Evolutionary conservation across 1,140 invertebrate genomes (phyloP).

Genomic region (Chionoecetes opilio): DNA sequence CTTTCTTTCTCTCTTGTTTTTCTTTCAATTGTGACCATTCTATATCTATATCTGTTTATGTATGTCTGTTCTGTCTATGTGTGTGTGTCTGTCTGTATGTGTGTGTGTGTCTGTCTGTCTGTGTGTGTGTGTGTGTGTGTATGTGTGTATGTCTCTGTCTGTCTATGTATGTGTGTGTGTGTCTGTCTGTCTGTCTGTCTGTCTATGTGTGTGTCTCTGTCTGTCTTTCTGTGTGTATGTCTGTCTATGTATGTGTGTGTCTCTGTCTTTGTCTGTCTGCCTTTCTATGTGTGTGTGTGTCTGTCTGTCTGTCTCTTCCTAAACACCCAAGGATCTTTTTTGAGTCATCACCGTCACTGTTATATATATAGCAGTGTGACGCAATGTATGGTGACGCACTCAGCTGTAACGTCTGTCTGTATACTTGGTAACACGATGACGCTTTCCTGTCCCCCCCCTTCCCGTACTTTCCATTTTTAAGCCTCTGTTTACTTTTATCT

Average conservation of each 20-base stretch:
- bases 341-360: no score
- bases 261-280: background rate
- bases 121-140: background rate
- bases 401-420: no score
- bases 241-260: background rate
- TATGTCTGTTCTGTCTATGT: no score
- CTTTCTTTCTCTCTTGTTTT: no score
- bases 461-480: background rate
- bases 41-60: no score
- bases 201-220: background rate
- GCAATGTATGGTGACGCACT: background rate
- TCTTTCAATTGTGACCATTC: no score
- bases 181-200: background rate
- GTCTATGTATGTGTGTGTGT: background rate
- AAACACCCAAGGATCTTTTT: no score
- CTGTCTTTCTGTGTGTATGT: background rate
- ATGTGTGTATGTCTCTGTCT: background rate
- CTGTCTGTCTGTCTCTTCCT: no score
- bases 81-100: background rate
- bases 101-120: no score
- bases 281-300: no score
- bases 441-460: background rate
- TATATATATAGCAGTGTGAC: background rate
- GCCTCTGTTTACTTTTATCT: background rate
- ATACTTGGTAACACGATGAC: background rate